A percentile compares a stretch with the other conserved stretches of the same genome.
These are phyloP conservation scores for Eristalinus aeneus DNA, from an alignment of 2,888 invertebrate species.

Conservation along the genomic window DNA sequence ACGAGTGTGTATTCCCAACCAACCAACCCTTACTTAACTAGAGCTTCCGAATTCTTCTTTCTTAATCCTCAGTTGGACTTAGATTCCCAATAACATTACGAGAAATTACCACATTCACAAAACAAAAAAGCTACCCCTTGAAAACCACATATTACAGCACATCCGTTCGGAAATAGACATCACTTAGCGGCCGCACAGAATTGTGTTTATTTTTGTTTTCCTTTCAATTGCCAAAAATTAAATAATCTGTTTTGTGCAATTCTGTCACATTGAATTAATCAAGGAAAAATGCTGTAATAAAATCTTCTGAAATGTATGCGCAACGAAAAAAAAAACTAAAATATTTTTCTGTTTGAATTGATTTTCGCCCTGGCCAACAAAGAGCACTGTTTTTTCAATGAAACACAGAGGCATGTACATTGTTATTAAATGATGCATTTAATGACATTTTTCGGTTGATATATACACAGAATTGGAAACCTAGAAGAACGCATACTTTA, in stretches of 20 bases:
- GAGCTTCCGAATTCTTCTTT: neutral
- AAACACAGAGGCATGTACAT: neutral
- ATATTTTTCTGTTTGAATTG: conserved; percentile 14
- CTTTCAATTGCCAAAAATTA: conserved; percentile 55
- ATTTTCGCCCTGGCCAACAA: neutral
- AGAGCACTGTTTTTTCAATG: neutral
- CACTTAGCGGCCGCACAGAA: neutral
- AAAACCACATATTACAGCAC: conserved; percentile 40
- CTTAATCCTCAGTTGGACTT: too few species aligned
- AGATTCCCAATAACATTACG: too few species aligned
- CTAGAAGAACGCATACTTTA: too few species aligned
- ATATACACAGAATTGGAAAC: neutral
- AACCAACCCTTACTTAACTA: too few species aligned
- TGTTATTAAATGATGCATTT: neutral
- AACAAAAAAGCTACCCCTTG: neutral
- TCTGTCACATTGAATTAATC: neutral
- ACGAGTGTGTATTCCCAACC: too few species aligned
- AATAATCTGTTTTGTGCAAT: conserved; percentile 37
- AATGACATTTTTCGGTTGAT: neutral
- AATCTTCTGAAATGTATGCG: too few species aligned
- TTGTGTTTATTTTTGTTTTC: conserved; percentile 25
- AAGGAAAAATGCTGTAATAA: neutral
- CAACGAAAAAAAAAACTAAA: too few species aligned
- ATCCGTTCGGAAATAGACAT: conserved; percentile 39
- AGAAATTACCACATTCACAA: neutral